Base-by-base conservation (phyloP, 1,140 invertebrate species). In the Bombus cullumanus region DNA sequence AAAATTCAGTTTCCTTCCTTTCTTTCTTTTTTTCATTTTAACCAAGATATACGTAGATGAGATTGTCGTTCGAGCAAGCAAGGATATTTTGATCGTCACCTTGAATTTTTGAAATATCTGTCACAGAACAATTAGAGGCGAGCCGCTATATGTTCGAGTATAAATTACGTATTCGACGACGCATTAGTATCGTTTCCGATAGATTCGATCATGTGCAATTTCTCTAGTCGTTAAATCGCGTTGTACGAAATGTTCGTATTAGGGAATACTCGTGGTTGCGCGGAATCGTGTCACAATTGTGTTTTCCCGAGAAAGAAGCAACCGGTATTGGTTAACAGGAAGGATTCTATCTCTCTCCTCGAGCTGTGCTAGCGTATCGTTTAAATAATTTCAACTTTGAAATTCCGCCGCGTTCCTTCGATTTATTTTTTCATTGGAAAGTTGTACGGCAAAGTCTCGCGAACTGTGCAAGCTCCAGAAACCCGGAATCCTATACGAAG, bases 401-500 rank as follows among this genome's bases (percentile, higher is more conserved):
- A 62, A 77, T 77, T 62, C 75, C 75, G 28, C 34, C 18, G 28
- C 34, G 75, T 25, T 13, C 41, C 75, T 64, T 41, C 75, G 57
- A 62, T 77, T 77, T 41, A 64, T 77, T 77, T n/a, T 47, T 28
- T 39, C 53, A 13, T 41, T 41, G 57, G 57, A 77, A 41, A 77
- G 34, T 77, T 43, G 15, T 25, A 28, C 53, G 34, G 57, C 64
- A 62, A 77, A 77, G 53, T 41, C 75, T 12, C 6, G 62, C 34
- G 28, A 77, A 77, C 34, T 77, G 22, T 31, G 28, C 75, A n/a
- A 53, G 74, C 57, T 39, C 74, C 74, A 53, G 47, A 53, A 76
- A 59, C 74, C 53, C 31, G 31, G 74, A 57, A 57, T 34, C 74
- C 74, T 75, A 15, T 31, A 37, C 74, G 47, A 76, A 76, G 74